phyloP scores from a whole-genome alignment of 2,797 vertebrate genomes.

The Jordanella pulchra region DNA sequence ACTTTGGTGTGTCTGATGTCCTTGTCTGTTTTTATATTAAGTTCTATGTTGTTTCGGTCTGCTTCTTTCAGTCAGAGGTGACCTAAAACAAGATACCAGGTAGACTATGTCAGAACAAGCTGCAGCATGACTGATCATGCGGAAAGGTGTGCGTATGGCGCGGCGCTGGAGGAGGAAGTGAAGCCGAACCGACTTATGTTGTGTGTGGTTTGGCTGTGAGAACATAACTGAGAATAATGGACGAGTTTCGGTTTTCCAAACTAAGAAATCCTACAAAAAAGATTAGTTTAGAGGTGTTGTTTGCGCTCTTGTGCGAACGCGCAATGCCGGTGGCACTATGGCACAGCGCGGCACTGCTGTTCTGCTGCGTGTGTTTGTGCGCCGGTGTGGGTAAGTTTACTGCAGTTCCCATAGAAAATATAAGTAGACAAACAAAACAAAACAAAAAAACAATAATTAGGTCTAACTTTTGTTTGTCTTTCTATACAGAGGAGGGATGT shows the following conservation, averaged over 20 bases:
- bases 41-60: too few species aligned
- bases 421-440: too few species aligned
- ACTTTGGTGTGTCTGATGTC: neutral
- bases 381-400: conserved; percentile 56
- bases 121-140: conserved; percentile 42
- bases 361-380: conserved; percentile 42
- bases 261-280: neutral
- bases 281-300: neutral
- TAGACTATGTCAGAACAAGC: conserved; percentile 33
- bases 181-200: neutral
- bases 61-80: neutral
- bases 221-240: neutral
- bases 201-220: neutral
- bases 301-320: conserved; percentile 2
- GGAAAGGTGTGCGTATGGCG: neutral
- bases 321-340: conserved; percentile 46
- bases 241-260: neutral
- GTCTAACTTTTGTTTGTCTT: neutral
- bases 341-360: conserved; percentile 48
- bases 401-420: neutral
- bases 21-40: neutral
- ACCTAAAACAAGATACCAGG: neutral
- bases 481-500: conserved; percentile 55
- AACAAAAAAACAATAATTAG: too few species aligned
- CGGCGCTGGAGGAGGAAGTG: conserved; percentile 5